phyloP scores from a whole-genome alignment of 2,888 invertebrate species.

The Iselma pallidipennis region DNA sequence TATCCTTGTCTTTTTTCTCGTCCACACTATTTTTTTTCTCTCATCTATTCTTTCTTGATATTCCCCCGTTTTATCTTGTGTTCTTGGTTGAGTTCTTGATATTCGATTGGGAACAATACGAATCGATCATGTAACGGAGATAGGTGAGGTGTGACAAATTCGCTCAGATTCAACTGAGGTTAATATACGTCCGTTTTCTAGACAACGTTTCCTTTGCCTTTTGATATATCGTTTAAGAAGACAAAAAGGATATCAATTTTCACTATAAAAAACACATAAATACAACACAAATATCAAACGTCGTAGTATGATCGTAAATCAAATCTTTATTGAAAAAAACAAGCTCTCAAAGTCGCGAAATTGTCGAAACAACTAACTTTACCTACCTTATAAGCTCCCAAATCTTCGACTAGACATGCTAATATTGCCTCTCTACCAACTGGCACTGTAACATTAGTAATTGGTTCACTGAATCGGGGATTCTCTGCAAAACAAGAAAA shows the following conservation, averaged over 20 bases:
- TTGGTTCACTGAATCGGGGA: constrained; percentile 81
- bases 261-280: not conserved
- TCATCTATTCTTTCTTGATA: not conserved
- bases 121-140: constrained; percentile 24
- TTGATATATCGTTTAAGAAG: not conserved
- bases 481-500: constrained; percentile 64
- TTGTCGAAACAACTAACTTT: too few relatives aligned
- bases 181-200: not conserved
- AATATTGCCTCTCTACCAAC: constrained; percentile 83
- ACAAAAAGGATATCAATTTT: not conserved
- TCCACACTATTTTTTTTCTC: not conserved
- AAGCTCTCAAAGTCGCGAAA: too few relatives aligned
- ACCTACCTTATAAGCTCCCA: constrained; percentile 81
- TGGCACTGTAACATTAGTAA: constrained; percentile 81
- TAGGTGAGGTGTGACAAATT: constrained; percentile 20
- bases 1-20: not conserved
- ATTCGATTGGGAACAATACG: constrained; percentile 14
- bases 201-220: not conserved
- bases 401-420: constrained; percentile 80
- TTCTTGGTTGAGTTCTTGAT: not conserved
- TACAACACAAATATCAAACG: not conserved
- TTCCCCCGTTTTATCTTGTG: not conserved
- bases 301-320: not conserved
- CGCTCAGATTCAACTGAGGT: constrained; percentile 3
- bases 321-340: not conserved